Conservation (phyloP, 2,797 vertebrate species). For the Streptopelia turtur region DNA sequence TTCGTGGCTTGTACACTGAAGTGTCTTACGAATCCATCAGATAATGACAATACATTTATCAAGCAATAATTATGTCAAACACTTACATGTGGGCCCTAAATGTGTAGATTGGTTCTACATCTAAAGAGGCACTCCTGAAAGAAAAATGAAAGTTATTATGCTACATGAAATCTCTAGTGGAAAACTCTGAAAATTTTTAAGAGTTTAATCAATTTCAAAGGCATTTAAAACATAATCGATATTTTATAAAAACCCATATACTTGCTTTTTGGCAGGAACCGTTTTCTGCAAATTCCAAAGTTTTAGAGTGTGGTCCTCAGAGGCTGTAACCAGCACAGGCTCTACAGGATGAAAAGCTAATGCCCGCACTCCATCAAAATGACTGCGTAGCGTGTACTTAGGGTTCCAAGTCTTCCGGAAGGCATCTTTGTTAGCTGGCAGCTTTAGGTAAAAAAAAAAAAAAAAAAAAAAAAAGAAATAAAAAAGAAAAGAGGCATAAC, state of each 20-base stretch:
- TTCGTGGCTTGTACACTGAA: neutral
- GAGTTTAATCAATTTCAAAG: neutral
- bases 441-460: slow-evolving; percentile 74
- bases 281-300: slow-evolving; percentile 99
- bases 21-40: neutral
- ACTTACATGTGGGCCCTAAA: slow-evolving; percentile 98
- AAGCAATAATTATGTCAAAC: slow-evolving; percentile 24
- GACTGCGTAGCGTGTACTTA: slow-evolving; percentile 96
- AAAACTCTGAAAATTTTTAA: neutral
- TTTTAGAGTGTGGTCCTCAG: slow-evolving; percentile 98
- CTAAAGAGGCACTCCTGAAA: slow-evolving; percentile 97
- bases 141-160: neutral
- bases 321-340: slow-evolving; percentile 96
- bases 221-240: neutral
- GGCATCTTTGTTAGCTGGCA: slow-evolving; percentile 95
- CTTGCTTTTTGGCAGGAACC: slow-evolving; percentile 97
- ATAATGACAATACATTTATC: neutral
- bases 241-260: slow-evolving; percentile 50
- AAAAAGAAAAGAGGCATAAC: neutral
- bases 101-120: slow-evolving; percentile 98
- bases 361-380: slow-evolving; percentile 95
- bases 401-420: slow-evolving; percentile 99
- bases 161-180: neutral
- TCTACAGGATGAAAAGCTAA: slow-evolving; percentile 98
- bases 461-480: neutral